These are phyloP conservation scores for Lagocephalus sceleratus DNA, from an alignment of 2,797 vertebrate genomes.

Conservation along the genomic window DNA sequence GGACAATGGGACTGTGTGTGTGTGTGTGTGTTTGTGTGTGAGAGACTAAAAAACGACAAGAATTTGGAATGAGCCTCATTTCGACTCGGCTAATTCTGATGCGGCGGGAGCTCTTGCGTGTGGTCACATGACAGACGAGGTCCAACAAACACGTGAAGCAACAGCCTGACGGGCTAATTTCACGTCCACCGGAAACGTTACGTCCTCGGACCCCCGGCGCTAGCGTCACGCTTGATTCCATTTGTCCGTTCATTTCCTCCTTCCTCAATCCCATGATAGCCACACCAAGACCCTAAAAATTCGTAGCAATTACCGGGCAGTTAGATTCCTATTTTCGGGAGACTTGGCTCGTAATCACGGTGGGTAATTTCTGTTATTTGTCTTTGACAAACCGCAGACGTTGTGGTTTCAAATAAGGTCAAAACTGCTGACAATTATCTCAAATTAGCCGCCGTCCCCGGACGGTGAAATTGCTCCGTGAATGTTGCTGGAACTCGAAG, in stretches of 20 bases:
- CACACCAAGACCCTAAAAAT: not conserved
- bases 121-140: too few relatives aligned
- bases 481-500: not conserved
- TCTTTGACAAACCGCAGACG: conserved; percentile 16
- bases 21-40: not conserved
- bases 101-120: too few relatives aligned
- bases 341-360: conserved; percentile 6
- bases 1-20: not conserved
- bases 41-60: too few relatives aligned
- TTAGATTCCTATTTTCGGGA: conserved; percentile 16
- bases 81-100: not conserved
- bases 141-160: too few relatives aligned
- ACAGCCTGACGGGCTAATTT: too few relatives aligned
- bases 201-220: too few relatives aligned
- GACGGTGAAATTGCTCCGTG: not conserved
- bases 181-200: too few relatives aligned
- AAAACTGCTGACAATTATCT: conserved; percentile 29
- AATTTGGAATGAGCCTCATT: too few relatives aligned
- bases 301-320: not conserved
- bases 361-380: conserved; percentile 4
- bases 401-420: not conserved
- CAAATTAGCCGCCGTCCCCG: conserved; percentile 20
- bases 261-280: not conserved
- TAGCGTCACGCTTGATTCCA: too few relatives aligned
- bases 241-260: not conserved